A percentile compares a stretch with the other conserved stretches of the same genome.
These are phyloP conservation scores for Stomorhina lunata DNA, from an alignment of 2,888 invertebrate species.

Conservation along the genomic window DNA sequence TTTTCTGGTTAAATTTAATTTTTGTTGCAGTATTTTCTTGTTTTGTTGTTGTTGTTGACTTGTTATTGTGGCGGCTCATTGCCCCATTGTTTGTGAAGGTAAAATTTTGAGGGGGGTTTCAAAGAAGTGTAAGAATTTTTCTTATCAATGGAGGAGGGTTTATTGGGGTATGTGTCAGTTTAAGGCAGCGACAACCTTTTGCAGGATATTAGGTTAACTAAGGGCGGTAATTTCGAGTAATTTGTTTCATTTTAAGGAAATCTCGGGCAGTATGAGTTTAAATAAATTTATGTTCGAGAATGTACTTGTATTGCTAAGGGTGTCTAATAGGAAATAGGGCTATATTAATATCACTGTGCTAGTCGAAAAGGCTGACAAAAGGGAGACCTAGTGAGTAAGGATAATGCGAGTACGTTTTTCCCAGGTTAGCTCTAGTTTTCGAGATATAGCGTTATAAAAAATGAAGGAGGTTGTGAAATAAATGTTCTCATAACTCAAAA, in stretches of 20 bases:
- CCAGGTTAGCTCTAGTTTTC: too few species aligned
- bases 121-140: not conserved
- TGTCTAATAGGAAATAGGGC: not conserved
- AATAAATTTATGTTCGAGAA: not conserved
- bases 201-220: conserved; percentile 30
- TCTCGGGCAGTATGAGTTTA: not conserved
- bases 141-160: too few species aligned
- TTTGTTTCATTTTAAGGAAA: conserved; percentile 12
- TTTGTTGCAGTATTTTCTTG: conserved; percentile 23
- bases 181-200: conserved; percentile 23
- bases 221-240: not conserved
- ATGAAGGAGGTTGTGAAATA: too few species aligned
- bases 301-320: too few species aligned
- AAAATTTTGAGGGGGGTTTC: not conserved
- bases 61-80: conserved; percentile 60
- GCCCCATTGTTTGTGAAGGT: conserved; percentile 44
- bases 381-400: too few species aligned
- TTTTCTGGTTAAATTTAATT: conserved; percentile 6
- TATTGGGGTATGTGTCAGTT: conserved; percentile 5
- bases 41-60: too few species aligned
- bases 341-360: too few species aligned
- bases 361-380: too few species aligned
- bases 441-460: too few species aligned
- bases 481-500: too few species aligned
- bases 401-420: too few species aligned